Percentiles rank a stretch among this genome's conserved stretches.
phyloP scores from a whole-genome alignment of 1,140 invertebrate genomes.

The Penaeus chinensis region DNA sequence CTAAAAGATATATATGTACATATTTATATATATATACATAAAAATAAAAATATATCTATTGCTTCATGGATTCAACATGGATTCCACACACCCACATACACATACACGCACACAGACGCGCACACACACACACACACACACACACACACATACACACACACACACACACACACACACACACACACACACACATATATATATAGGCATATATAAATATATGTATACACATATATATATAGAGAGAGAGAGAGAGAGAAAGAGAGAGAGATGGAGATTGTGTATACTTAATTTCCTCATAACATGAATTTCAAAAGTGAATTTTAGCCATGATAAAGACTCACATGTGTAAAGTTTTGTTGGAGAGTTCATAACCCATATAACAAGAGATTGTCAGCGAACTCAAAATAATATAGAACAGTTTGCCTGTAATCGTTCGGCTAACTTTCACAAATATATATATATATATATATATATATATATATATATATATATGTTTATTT shows the following conservation, averaged over 20 bases:
- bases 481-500: constrained; percentile 4
- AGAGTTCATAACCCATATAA: too few species aligned
- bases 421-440: neutral
- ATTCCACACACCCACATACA: neutral
- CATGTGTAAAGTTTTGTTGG: too few species aligned
- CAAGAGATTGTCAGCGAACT: neutral
- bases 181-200: neutral
- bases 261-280: neutral
- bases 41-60: neutral
- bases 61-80: neutral
- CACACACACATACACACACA: neutral
- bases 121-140: too few species aligned
- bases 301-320: too few species aligned
- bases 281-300: neutral
- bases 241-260: neutral
- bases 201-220: neutral
- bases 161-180: neutral
- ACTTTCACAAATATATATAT: neutral
- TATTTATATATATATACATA: neutral
- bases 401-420: neutral
- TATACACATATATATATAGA: constrained; percentile 5
- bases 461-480: neutral
- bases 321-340: too few species aligned
- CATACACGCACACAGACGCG: neutral
- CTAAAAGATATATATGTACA: neutral